Evolutionary conservation across 2,797 vertebrate species (phyloP).

Genomic region (Choloepus didactylus): DNA sequence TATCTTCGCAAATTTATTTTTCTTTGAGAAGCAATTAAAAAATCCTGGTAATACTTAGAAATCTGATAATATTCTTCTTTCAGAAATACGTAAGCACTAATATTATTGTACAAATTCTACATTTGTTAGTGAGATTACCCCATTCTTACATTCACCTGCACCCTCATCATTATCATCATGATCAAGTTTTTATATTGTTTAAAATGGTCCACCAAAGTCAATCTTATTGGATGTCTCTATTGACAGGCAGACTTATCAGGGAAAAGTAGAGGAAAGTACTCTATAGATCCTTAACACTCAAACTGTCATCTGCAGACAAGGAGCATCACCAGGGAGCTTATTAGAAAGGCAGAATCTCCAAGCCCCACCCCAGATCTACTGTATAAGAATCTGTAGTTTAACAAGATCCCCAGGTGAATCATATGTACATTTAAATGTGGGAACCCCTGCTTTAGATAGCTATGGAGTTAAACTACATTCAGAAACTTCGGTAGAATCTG

Average conservation of each 20-base stretch:
- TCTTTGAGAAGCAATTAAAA: slow-evolving; percentile 10
- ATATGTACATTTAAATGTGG: neutral
- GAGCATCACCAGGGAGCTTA: neutral
- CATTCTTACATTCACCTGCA: neutral
- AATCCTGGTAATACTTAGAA: neutral
- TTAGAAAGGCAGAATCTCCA: neutral
- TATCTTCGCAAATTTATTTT: neutral
- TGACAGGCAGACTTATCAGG: neutral
- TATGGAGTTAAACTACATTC: neutral
- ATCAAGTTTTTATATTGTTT: neutral
- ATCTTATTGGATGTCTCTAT: neutral
- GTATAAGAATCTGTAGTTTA: neutral
- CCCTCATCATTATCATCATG: accelerated
- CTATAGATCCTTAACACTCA: neutral
- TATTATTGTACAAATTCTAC: neutral
- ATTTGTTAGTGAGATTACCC: neutral
- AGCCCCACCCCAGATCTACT: neutral
- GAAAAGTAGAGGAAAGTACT: neutral
- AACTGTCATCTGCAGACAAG: neutral
- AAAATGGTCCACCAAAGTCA: neutral
- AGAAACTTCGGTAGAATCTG: neutral
- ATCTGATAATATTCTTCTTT: neutral
- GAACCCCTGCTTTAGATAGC: neutral
- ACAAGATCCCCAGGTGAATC: neutral
- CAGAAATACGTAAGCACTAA: neutral